These are phyloP conservation scores for Luffia ferchaultella DNA, from an alignment of 2,888 invertebrate genomes.

Conservation along the genomic window DNA sequence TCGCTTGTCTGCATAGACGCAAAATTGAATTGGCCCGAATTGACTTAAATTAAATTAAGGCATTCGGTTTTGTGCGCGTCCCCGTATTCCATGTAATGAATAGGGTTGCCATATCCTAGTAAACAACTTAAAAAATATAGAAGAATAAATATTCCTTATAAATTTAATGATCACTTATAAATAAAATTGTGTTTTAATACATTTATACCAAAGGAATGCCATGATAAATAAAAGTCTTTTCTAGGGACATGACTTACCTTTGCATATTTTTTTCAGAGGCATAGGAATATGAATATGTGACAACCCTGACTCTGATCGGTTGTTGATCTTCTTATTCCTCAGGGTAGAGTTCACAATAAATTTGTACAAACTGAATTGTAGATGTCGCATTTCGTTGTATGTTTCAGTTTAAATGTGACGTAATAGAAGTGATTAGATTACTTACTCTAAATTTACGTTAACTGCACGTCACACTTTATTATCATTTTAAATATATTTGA, in stretches of 20 bases:
- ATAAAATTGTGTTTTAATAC: no score
- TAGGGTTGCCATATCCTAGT: constrained; percentile 22
- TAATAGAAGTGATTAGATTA: no score
- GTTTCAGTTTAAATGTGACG: neutral
- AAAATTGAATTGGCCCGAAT: constrained; percentile 60
- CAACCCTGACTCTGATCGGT: neutral
- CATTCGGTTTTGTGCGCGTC: constrained; percentile 50
- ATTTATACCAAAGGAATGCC: no score
- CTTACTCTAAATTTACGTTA: no score
- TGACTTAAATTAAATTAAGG: constrained; percentile 60
- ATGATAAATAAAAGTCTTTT: no score
- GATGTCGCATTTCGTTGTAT: neutral
- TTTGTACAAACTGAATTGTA: neutral
- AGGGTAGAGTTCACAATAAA: neutral
- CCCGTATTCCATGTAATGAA: constrained; percentile 33
- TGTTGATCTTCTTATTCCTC: neutral
- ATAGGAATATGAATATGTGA: no score
- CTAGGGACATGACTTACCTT: no score
- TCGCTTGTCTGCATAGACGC: constrained; percentile 37
- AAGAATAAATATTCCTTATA: no score
- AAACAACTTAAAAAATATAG: neutral
- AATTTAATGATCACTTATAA: no score
- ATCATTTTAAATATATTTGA: no score
- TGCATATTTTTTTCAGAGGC: no score
- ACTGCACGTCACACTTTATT: no score